Base-by-base conservation (phyloP, 53 echinoderm and acorn worm species). In the Zoroaster sp. region DNA sequence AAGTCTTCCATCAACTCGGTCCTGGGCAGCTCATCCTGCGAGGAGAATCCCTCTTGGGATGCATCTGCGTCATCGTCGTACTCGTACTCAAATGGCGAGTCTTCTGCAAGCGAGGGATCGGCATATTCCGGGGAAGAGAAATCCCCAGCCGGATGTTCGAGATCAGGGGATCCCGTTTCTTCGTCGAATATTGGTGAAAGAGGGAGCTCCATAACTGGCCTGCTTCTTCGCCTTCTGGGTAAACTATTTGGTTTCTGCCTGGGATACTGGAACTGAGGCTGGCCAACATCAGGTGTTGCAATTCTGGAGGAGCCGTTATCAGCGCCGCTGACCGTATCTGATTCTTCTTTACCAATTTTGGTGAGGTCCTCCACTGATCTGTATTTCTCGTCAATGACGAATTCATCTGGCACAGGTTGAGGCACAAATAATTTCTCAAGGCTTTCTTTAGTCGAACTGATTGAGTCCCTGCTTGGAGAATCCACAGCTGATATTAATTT, bases 121-220 rank as follows among this genome's bases (percentile, higher is more conserved):
- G 93, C 89, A 36, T 93, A 95, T 75, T 95, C 95, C 3, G 92
- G 92, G 20, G 95, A 95, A 31, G 93, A 93, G 71, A 95, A 91
- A 32, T 74, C 91, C 37, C 95, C 94, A 35, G 88, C 65, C 2
- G 86, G 89, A 40, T 94, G 83, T 39, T 95, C 93, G 11, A 59
- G 45, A 52, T 78, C 74, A 13, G 96, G 96, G 10, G 91, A 76
- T 7, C 80, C 94, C 17, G 88, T 87, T 30, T 97, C 98, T 14
- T 94, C 98, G 83, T 97, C 98, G 35, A 91, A 96, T 68, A 97
- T 97, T 34, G 98, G 98, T 11, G 98, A 97, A 2, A 97, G 78
- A 6, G 98, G 98, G 10, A 87, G 91, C 68, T 97, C 98, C 55
- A 91, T 85, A 11, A 94, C 87, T 7, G 94, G 91, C 39, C 92